Percentiles rank a stretch among this genome's conserved stretches.
phyloP scores from a whole-genome alignment of 2,797 vertebrate species.

The Clarias pachynema region DNA sequence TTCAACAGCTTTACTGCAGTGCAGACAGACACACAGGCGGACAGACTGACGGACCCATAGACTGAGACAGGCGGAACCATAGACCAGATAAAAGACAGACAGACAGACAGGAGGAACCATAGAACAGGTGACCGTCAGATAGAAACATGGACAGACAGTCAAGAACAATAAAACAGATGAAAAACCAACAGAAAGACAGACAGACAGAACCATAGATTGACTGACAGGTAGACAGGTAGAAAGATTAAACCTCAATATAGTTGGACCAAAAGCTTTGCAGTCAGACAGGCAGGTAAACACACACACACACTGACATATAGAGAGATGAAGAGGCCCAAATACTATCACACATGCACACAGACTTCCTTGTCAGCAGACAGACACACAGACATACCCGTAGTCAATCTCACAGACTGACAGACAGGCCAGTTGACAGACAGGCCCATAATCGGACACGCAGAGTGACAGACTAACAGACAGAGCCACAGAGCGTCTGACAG shows the following conservation, averaged over 20 bases:
- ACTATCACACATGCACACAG: neutral
- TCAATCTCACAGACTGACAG: neutral
- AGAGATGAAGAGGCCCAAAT: neutral
- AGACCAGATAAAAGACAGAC: neutral
- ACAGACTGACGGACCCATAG: neutral
- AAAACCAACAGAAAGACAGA: neutral
- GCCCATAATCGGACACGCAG: too few species aligned
- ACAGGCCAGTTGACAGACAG: neutral
- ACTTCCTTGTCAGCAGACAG: too few species aligned
- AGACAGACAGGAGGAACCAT: neutral
- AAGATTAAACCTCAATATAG: neutral
- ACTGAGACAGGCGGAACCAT: neutral
- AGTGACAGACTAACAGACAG: too few species aligned
- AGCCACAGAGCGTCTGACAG: neutral
- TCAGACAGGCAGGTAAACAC: neutral
- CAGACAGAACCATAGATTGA: neutral
- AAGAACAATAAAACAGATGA: too few species aligned
- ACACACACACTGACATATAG: neutral
- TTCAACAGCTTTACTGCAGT: neutral
- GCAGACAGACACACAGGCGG: neutral
- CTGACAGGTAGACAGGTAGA: neutral
- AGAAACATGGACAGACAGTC: neutral
- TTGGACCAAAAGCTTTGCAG: neutral
- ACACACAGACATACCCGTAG: too few species aligned
- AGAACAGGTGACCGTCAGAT: neutral